phyloP scores from a whole-genome alignment of 2,797 vertebrate species.

The Silurus aristotelis region DNA sequence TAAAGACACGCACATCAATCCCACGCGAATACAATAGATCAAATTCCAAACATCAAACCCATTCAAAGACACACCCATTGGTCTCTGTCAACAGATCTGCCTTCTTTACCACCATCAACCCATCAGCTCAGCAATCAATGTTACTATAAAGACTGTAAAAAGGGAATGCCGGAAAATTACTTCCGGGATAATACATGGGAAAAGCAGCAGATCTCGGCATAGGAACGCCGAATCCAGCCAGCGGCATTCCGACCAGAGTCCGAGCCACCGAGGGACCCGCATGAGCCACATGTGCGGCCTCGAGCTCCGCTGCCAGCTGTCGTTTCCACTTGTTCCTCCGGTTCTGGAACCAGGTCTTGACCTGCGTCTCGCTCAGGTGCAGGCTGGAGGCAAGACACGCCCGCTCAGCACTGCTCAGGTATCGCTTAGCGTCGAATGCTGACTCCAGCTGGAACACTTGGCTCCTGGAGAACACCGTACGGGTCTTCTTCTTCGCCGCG shows the following conservation, averaged over 20 bases:
- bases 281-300: constrained; percentile 84
- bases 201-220: constrained; percentile 82
- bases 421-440: constrained; percentile 81
- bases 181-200: constrained; percentile 82
- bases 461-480: constrained; percentile 78
- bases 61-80: neutral
- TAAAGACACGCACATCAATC: neutral
- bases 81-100: neutral
- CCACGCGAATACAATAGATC: too few relatives aligned
- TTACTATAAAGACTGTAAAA: constrained; percentile 85
- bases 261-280: constrained; percentile 72
- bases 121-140: constrained; percentile 67
- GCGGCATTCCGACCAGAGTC: constrained; percentile 84
- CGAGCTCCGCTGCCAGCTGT: constrained; percentile 82
- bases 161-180: constrained; percentile 76
- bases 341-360: constrained; percentile 87
- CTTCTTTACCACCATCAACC: neutral
- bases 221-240: constrained; percentile 78
- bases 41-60: neutral
- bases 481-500: constrained; percentile 76
- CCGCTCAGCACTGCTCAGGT: constrained; percentile 80
- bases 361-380: constrained; percentile 84
- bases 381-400: constrained; percentile 81
- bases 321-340: constrained; percentile 86
- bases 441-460: constrained; percentile 81